These are phyloP conservation scores for Agonopterix heracliana DNA, from an alignment of 2,888 invertebrate genomes.

Conservation along the genomic window DNA sequence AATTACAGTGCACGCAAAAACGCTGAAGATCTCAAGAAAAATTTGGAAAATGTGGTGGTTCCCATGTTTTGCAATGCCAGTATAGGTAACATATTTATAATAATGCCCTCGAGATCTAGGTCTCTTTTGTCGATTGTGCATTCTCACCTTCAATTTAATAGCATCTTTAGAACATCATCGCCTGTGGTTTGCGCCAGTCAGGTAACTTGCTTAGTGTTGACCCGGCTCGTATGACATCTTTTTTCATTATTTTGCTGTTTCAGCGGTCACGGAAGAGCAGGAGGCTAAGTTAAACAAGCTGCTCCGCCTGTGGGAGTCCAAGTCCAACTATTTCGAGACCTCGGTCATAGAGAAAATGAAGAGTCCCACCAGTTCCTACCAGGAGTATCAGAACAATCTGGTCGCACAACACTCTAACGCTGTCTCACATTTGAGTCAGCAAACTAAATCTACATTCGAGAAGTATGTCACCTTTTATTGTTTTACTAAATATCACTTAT, in stretches of 20 bases:
- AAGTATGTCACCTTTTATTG: conserved; percentile 61
- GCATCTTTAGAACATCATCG: conserved; percentile 57
- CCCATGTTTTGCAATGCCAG: conserved; percentile 98
- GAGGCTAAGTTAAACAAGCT: conserved; percentile 94
- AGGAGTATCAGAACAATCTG: conserved; percentile 90
- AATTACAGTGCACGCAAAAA: conserved; percentile 94
- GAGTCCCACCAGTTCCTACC: conserved; percentile 91
- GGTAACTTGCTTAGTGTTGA: conserved; percentile 65
- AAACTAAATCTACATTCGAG: conserved; percentile 90
- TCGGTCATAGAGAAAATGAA: conserved; percentile 90
- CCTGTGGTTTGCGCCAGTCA: conserved; percentile 63
- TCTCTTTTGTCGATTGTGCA: conserved; percentile 59
- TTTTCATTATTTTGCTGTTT: conserved; percentile 66
- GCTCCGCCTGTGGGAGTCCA: conserved; percentile 97
- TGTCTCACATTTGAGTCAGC: conserved; percentile 84
- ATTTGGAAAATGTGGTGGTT: conserved; percentile 95
- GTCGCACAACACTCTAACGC: conserved; percentile 87
- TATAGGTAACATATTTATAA: conserved; percentile 80
- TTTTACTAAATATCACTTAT: background rate
- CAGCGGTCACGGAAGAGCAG: conserved; percentile 90
- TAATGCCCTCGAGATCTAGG: conserved; percentile 73
- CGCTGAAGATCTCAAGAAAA: conserved; percentile 93
- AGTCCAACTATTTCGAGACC: conserved; percentile 90
- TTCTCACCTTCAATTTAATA: conserved; percentile 57
- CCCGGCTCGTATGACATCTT: conserved; percentile 49